phyloP scores from a whole-genome alignment of 2,888 invertebrate species.

The Schizaphis graminum region DNA sequence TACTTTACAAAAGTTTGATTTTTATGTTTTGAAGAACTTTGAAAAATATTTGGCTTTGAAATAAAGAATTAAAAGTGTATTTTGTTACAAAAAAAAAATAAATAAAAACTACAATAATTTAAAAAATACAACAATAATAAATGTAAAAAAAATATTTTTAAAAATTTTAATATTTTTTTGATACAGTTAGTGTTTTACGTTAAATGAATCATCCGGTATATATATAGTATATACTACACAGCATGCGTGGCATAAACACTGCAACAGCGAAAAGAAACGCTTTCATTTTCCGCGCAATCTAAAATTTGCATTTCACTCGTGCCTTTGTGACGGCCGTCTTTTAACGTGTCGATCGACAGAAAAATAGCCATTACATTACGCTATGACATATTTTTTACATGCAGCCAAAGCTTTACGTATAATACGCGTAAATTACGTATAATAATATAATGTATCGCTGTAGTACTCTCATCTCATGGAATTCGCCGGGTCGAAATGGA shows the following conservation, averaged over 20 bases:
- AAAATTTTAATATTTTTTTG: too few relatives aligned
- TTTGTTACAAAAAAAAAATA: background rate
- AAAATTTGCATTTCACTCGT: conserved; percentile 37
- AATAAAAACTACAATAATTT: background rate
- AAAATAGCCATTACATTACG: too few relatives aligned
- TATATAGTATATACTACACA: background rate
- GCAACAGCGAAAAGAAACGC: background rate
- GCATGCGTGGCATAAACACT: background rate
- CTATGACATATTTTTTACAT: too few relatives aligned
- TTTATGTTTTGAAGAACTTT: background rate
- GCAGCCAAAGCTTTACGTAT: background rate
- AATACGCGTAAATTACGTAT: background rate
- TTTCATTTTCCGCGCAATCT: background rate
- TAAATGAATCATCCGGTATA: background rate
- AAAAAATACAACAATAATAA: too few relatives aligned
- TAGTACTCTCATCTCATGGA: conserved; percentile 4
- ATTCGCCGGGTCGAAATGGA: conserved; percentile 60
- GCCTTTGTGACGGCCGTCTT: background rate
- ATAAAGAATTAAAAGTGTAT: too few relatives aligned
- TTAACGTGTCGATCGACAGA: too few relatives aligned
- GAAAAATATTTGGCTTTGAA: too few relatives aligned
- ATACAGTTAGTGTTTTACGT: too few relatives aligned
- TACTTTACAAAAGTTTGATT: background rate
- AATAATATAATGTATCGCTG: background rate
- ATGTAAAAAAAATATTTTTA: too few relatives aligned